Conservation (phyloP, 2,888 invertebrate species). For the Tipula confusa region DNA sequence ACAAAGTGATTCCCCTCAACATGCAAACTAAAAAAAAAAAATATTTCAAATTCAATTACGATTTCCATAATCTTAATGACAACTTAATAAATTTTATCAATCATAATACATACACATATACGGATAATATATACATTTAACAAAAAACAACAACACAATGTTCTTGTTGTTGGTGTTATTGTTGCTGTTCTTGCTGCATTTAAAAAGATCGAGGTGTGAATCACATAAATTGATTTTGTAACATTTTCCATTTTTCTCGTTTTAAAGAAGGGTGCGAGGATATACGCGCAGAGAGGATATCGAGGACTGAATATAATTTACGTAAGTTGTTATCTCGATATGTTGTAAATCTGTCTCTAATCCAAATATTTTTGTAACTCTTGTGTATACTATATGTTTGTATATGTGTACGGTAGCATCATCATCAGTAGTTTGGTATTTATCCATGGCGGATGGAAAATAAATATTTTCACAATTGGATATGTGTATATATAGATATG, state of each 20-base stretch:
- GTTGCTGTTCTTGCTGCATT: not conserved
- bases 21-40: not conserved
- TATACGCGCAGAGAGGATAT: not conserved
- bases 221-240: not conserved
- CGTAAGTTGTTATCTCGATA: not conserved
- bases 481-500: not conserved
- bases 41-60: not conserved
- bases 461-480: not conserved
- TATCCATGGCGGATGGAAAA: not conserved
- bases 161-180: too few relatives aligned
- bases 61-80: constrained; percentile 25
- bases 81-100: constrained; percentile 25
- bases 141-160: not conserved
- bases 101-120: constrained; percentile 25
- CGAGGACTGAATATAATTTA: not conserved
- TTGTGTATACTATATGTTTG: not conserved
- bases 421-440: not conserved
- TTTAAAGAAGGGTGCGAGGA: not conserved
- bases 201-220: not conserved
- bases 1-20: not conserved
- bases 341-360: constrained; percentile 1
- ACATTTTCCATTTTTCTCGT: not conserved
- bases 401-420: too few relatives aligned
- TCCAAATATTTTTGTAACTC: constrained; percentile 5
- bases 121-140: too few relatives aligned